Evolutionary conservation across 2,797 vertebrate genomes (phyloP).

Genomic region (Cichlasoma orientale): DNA sequence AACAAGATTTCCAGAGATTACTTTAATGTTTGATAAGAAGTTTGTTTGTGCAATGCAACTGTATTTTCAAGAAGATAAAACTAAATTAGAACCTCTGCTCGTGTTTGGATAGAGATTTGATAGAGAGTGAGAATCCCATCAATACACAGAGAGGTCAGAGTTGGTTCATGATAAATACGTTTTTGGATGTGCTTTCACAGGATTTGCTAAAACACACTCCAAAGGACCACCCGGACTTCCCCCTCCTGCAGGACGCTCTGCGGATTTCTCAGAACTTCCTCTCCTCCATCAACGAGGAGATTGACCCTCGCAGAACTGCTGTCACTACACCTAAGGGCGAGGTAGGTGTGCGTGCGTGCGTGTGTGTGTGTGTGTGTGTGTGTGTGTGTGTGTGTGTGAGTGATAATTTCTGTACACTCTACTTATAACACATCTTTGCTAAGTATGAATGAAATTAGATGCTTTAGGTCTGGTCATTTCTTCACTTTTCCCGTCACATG

Average conservation of each 20-base stretch:
- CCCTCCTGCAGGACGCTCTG: conserved; percentile 93
- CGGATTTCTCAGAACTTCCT: conserved; percentile 98
- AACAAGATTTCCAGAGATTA: conserved; percentile 24
- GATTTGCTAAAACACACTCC: conserved; percentile 97
- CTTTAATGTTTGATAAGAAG: background rate
- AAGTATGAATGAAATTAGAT: background rate
- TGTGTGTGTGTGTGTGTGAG: conserved; percentile 78
- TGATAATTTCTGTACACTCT: background rate
- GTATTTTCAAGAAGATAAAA: background rate
- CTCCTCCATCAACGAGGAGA: conserved; percentile 98
- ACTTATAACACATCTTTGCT: background rate
- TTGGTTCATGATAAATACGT: background rate
- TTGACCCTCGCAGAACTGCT: conserved; percentile 92
- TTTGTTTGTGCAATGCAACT: background rate
- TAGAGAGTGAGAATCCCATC: background rate
- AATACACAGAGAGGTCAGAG: background rate
- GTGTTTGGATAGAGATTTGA: background rate
- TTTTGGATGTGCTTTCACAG: conserved; percentile 63
- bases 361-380: conserved; percentile 35
- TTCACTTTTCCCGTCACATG: background rate
- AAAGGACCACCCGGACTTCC: conserved; percentile 95
- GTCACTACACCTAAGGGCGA: conserved; percentile 98
- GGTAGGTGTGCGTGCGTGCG: conserved; percentile 83
- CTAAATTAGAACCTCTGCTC: background rate
- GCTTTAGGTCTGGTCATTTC: too few species aligned